phyloP scores from a whole-genome alignment of 2,797 vertebrate genomes.

The Ibycter americanus region DNA sequence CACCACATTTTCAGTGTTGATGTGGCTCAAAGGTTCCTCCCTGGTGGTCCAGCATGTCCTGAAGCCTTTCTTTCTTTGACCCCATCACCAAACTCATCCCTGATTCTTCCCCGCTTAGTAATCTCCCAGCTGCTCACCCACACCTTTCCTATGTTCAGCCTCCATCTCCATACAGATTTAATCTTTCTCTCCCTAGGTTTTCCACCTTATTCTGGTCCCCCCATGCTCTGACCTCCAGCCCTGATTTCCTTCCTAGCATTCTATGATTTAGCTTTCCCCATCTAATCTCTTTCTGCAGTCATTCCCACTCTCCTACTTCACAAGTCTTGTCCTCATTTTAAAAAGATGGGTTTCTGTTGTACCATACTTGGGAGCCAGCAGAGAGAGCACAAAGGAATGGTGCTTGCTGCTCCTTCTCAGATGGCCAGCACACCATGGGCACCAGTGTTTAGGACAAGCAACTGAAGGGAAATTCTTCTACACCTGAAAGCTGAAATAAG shows the following conservation, averaged over 20 bases:
- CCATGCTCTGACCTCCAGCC: neutral
- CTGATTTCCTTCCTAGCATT: neutral
- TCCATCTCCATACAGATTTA: neutral
- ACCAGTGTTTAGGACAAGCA: neutral
- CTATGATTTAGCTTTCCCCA: neutral
- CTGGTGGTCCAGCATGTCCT: neutral
- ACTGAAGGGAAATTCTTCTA: neutral
- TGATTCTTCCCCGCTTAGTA: neutral
- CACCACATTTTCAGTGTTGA: neutral
- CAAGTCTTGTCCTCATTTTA: neutral
- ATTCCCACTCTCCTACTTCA: neutral
- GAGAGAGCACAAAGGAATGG: neutral
- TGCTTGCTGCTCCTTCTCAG: neutral
- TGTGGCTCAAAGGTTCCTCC: neutral
- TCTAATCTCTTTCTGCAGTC: neutral
- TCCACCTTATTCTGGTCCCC: neutral
- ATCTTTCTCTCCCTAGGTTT: neutral
- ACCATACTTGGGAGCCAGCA: neutral
- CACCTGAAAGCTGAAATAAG: neutral
- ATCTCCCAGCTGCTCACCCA: neutral
- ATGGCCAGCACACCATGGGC: neutral
- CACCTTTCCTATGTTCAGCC: neutral
- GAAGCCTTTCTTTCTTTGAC: neutral
- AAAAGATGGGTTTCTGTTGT: neutral
- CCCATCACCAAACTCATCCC: neutral